These are phyloP conservation scores for Acromyrmex charruanus DNA, from an alignment of 1,140 invertebrate species.

Conservation along the genomic window DNA sequence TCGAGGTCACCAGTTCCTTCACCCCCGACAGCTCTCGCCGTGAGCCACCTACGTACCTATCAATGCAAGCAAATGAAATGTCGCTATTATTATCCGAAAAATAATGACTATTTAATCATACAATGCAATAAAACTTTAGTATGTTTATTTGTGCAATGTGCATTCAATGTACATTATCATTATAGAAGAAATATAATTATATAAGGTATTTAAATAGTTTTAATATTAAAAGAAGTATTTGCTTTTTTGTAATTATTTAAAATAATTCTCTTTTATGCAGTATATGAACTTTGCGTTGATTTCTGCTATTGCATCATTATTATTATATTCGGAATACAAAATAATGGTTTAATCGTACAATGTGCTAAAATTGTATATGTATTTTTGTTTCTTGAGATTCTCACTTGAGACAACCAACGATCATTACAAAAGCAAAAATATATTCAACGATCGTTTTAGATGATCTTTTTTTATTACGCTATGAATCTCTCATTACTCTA, in stretches of 20 bases:
- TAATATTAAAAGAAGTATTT: neutral
- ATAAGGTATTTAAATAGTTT: neutral
- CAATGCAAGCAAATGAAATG: conserved; percentile 20
- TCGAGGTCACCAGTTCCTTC: conserved; percentile 82
- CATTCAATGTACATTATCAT: neutral
- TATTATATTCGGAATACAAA: neutral
- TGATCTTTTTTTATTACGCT: neutral
- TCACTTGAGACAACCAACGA: neutral
- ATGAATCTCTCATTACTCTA: neutral
- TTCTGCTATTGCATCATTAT: neutral
- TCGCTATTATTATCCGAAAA: conserved; percentile 31
- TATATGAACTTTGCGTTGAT: neutral
- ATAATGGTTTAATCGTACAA: neutral
- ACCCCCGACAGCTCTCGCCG: conserved; percentile 82
- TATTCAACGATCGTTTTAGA: neutral
- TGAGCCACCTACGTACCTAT: conserved; percentile 81
- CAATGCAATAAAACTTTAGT: neutral
- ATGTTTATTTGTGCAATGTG: neutral
- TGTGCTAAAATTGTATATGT: neutral
- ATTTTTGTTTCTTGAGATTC: neutral
- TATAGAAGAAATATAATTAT: neutral
- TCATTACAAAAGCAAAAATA: neutral
- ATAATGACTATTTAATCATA: neutral
- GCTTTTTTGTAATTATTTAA: neutral
- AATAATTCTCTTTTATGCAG: neutral